phyloP scores from a whole-genome alignment of 2,113 vertebrate genomes.

The Eublepharis macularius region DNA sequence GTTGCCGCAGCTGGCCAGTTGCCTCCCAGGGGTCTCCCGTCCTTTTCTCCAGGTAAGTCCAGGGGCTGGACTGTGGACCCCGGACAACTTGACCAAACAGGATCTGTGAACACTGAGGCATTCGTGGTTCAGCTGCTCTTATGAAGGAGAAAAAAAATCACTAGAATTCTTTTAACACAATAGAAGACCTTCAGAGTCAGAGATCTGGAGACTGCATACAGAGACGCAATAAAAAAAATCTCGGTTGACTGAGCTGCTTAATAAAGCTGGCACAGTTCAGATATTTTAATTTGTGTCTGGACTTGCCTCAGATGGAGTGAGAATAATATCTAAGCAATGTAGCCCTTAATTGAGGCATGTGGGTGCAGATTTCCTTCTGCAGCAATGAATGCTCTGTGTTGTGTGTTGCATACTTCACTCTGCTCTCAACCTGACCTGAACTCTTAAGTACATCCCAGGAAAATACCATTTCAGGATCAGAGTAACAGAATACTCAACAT shows the following conservation, averaged over 20 bases:
- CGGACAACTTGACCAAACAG: background rate
- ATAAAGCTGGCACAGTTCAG: conserved; percentile 52
- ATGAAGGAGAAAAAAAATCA: conserved; percentile 3
- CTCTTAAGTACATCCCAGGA: background rate
- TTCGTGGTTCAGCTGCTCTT: background rate
- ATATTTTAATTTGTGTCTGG: conserved; percentile 61
- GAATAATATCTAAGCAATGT: conserved; percentile 55
- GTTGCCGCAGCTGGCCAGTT: no score
- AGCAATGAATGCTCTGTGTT: conserved; percentile 39
- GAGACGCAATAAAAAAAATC: conserved; percentile 23
- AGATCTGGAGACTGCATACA: conserved; percentile 49
- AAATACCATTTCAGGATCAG: background rate
- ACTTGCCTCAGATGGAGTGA: conserved; percentile 43
- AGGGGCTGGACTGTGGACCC: no score
- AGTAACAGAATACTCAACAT: conserved; percentile 18
- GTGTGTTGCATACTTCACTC: conserved; percentile 23
- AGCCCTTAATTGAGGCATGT: conserved; percentile 47
- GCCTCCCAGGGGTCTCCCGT: no score
- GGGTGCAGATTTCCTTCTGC: conserved; percentile 32
- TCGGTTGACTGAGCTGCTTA: conserved; percentile 39
- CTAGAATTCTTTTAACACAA: conserved; percentile 39
- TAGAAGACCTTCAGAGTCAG: conserved; percentile 23
- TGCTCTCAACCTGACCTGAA: conserved; percentile 17
- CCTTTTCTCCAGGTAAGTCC: no score
- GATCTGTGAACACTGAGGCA: conserved; percentile 16